Evolutionary conservation across 2,797 vertebrate genomes (phyloP), one percentile per base, ranked within the genome.

Genomic region (Schizopygopsis malacanthus): DNA sequence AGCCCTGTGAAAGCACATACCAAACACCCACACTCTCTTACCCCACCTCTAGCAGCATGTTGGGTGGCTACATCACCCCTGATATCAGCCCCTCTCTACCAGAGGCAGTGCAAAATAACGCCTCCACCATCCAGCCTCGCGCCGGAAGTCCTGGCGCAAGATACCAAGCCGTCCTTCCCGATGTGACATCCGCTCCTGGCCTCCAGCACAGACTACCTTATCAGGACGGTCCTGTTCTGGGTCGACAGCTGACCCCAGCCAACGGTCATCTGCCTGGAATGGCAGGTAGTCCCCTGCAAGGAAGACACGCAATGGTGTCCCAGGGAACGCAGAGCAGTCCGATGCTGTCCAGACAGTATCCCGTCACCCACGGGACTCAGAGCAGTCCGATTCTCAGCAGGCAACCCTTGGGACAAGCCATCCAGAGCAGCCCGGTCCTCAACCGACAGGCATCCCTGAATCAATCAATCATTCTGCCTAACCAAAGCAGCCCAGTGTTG

Each of bases 401-500:
- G 78, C 93, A 94, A 79, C 87, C 89, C 8, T 89, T 63, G 39
- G 59, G 73, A 56, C 83, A 81, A 75, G 80, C 91, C 16, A 88
- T 82, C 28, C 89, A 82, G 63, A 83, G 84, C 84, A 87, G 89
- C 52, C 85, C 85, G 4, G 63, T 88, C 22, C 77, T 81, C 45
- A 76, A 39, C 76, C 54, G 76, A 25, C 88, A 88, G 63, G 73
- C 81, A 0, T 81, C 87, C 33, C 52, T 85, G 15, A 65, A 56
- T 45, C 88, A 89, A 75, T n/a, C 86, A 2, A 52, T 78, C 54
- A 52, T 81, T 45, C 77, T 85, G 65, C 81, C 88, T 37, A 87
- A 80, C 69, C 93, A 94, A 0, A 94, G 93, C 43, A 98, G 97
- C 88, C 98, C 97, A 0, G 93, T 95, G 72, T 93, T 97, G 85